Conservation (phyloP, 1,140 invertebrate genomes). For the Anadara kagoshimensis region DNA sequence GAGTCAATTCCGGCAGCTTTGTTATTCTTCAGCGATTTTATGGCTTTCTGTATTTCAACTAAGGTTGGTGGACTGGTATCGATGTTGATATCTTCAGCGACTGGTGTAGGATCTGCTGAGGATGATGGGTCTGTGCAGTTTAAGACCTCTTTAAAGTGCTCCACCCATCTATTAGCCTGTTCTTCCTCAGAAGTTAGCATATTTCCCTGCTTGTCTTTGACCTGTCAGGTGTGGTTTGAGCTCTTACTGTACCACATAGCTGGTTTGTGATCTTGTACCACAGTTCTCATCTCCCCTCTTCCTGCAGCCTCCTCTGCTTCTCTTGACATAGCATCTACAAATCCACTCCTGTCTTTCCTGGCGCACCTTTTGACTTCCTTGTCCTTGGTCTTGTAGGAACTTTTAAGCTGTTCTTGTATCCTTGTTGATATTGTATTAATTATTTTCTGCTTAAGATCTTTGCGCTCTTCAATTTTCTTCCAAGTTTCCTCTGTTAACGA, state of each 20-base stretch:
- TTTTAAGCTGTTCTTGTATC: conserved; percentile 5
- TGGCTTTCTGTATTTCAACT: conserved; percentile 6
- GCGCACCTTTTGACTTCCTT: conserved; percentile 15
- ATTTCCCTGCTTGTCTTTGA: conserved; percentile 11
- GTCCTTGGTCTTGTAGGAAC: background rate
- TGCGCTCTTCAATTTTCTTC: conserved; percentile 1
- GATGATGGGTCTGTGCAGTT: background rate
- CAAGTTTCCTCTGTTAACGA: background rate
- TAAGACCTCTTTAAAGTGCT: background rate
- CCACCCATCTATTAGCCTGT: background rate
- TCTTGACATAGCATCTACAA: background rate
- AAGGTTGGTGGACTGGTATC: conserved; percentile 2
- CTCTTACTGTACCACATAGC: background rate
- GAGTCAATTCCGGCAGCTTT: conserved; percentile 27
- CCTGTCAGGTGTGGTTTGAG: background rate
- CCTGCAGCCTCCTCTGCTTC: conserved; percentile 3
- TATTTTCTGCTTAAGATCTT: conserved; percentile 3
- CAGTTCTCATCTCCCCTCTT: background rate
- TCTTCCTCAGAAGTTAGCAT: background rate
- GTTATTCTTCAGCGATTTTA: conserved; percentile 1
- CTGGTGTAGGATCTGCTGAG: background rate
- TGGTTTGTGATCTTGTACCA: conserved; percentile 14
- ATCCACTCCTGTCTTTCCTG: background rate
- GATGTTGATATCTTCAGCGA: background rate
- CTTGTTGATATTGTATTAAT: background rate